Evolutionary conservation across 2,888 invertebrate genomes (phyloP), one percentile per base, ranked within the genome.

Genomic region (Ectobius pallidus): DNA sequence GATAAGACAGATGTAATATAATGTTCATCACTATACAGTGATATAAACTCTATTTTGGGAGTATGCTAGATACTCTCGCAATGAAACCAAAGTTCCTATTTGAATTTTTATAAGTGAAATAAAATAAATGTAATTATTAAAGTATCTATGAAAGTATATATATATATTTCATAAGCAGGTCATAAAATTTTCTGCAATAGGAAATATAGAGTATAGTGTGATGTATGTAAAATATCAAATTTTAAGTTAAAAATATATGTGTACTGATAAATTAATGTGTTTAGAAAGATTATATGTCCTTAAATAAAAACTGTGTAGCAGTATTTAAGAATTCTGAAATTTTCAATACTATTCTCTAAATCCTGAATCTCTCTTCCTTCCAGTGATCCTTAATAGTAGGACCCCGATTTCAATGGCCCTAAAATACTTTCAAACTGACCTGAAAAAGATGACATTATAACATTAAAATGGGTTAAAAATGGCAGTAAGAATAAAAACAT

Each of bases 51-150:
- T 65, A n/a, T 65, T 44, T 44, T 44, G 44, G 46, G 46, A 22
- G 65, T 71, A 32, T 63, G 39, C 20, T 49, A 62, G 32, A 49
- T 70, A 65, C 69, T 84, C 85, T 82, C 84, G 81, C 84, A 85
- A 85, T 84, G 86, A 86, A 87, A 87, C 86, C 86, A 87, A 87
- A 87, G 87, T 87, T 87, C 87, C 87, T 87, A 87, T 84, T 86
- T 62, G 85, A 83, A 81, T 82, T 75, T 82, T 83, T 83, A 83
- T 83, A 83, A 83, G 70, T 70, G 70, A 73, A 74, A 73, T 52
- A 46, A 73, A 74, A 69, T 80, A 80, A 80, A 79, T 78, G 78
- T 67, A 78, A 77, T 77, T 74, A 67, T 72, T 68, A 72, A 49
- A 72, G 46, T 69, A 70, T 70, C 55, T 58, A 74, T 69, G 73